Evolutionary conservation across 2,113 vertebrate species (phyloP), one percentile per base, ranked within the genome.

Genomic region (Callipepla californica): DNA sequence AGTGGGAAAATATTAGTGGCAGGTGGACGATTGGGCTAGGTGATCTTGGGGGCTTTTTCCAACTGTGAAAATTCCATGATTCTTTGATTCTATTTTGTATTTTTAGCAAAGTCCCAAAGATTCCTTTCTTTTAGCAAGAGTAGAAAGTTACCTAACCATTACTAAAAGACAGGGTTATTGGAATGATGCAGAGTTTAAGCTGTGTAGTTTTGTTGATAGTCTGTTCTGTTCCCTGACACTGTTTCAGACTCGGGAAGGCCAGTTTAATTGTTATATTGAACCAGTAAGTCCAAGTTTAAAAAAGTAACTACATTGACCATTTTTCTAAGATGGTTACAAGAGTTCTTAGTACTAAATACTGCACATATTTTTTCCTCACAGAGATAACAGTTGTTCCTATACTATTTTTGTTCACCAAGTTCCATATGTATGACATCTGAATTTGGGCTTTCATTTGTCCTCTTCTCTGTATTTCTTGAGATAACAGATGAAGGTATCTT

Each of bases 261-360:
- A 93, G 17, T 47, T 92, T 88, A 53, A 42, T 67, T 77, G 38
- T 82, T 89, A 3, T 32, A 10, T 55, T 82, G 19, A 93, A 67
- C 19, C 5, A 55, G 8, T 78, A 89, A 53, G 38, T 81, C 9
- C 5, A 90, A 61, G 34, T 58, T 19, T 34, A 48, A 92, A 68
- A 50, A 84, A 36, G 13, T 32, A 85, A 32, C 42, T 75, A 45
- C 50, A 32, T 62, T 84, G 83, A 26, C 22, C 47, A 47, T 76
- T 78, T 84, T 70, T 76, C 12, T 7, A 61, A 83, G 23, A 19
- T 30, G 34, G n/a, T 75, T 66, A 20, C 9, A 40, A 23, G 44
- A n/a, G 34, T 77, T 86, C 85, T 91, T 66, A 32, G 2, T 47
- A 18, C 59, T 42, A 68, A 95, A 30, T 92, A 85, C 83, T 96